phyloP scores from a whole-genome alignment of 2,113 vertebrate genomes.

The Tetrao urogallus region DNA sequence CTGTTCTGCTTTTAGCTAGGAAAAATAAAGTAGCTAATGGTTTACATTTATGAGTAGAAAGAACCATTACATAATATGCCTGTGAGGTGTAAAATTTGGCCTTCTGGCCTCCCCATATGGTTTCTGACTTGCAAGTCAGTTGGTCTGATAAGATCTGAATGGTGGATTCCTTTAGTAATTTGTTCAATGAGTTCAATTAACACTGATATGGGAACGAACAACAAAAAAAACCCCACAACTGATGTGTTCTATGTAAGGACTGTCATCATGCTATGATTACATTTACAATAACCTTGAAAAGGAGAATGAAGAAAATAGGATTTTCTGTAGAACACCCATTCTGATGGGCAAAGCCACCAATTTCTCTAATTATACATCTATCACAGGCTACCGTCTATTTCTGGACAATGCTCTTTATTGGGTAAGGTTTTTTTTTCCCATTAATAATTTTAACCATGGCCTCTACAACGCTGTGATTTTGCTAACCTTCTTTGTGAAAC shows the following conservation, averaged over 20 bases:
- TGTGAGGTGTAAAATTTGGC: not conserved
- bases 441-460: not conserved
- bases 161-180: not conserved
- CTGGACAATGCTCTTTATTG: slow-evolving; percentile 15
- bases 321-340: slow-evolving; percentile 26
- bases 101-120: not conserved
- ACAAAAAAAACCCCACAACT: not conserved
- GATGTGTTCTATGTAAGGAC: not conserved
- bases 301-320: slow-evolving; percentile 2
- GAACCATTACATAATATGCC: not conserved
- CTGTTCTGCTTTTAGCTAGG: not conserved
- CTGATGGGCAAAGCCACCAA: slow-evolving; percentile 34
- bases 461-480: not conserved
- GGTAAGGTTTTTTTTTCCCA: not conserved
- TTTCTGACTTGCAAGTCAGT: not conserved
- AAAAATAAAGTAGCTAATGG: not conserved
- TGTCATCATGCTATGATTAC: not conserved
- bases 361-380: slow-evolving; percentile 23
- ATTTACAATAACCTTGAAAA: not conserved
- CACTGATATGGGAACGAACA: not conserved
- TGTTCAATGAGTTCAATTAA: slow-evolving; percentile 20
- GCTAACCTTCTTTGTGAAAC: not conserved
- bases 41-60: not conserved
- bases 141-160: not conserved
- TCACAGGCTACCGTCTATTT: slow-evolving; percentile 36